These are phyloP conservation scores for Delia radicum DNA, from an alignment of 1,140 invertebrate genomes.

Conservation along the genomic window DNA sequence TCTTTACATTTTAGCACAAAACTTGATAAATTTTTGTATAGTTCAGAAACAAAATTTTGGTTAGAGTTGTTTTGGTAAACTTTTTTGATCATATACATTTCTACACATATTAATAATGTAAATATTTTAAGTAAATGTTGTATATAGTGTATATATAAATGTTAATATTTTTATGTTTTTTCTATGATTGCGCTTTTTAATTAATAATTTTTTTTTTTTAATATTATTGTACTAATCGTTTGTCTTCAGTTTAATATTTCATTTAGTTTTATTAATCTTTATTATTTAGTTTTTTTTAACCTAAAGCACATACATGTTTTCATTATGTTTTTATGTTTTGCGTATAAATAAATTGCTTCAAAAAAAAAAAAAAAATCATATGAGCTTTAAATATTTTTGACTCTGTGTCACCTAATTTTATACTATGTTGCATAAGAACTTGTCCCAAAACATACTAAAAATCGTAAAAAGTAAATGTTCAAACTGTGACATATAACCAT, in stretches of 20 bases:
- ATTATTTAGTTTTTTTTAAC: too few species aligned
- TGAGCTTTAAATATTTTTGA: constrained; percentile 16
- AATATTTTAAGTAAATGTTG: neutral
- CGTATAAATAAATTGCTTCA: constrained; percentile 18
- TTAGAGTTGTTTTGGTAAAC: too few species aligned
- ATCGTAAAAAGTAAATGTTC: neutral
- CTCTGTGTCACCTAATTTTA: constrained; percentile 3
- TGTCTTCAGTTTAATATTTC: neutral
- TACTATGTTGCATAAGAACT: neutral
- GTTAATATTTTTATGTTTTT: too few species aligned
- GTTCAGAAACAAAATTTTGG: too few species aligned
- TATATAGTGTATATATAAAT: too few species aligned
- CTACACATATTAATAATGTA: neutral
- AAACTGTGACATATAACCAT: neutral
- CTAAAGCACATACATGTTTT: constrained; percentile 17
- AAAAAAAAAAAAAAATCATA: neutral
- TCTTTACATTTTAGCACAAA: too few species aligned
- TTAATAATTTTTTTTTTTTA: neutral
- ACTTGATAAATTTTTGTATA: too few species aligned
- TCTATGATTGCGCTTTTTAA: too few species aligned
- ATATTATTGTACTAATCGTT: too few species aligned
- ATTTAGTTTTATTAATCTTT: neutral
- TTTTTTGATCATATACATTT: too few species aligned
- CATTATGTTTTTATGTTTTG: constrained; percentile 9
- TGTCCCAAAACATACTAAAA: neutral